A percentile compares a stretch with the other conserved stretches of the same genome.
Conservation (phyloP, 2,113 vertebrate species). For the Gambusia holbrooki region DNA sequence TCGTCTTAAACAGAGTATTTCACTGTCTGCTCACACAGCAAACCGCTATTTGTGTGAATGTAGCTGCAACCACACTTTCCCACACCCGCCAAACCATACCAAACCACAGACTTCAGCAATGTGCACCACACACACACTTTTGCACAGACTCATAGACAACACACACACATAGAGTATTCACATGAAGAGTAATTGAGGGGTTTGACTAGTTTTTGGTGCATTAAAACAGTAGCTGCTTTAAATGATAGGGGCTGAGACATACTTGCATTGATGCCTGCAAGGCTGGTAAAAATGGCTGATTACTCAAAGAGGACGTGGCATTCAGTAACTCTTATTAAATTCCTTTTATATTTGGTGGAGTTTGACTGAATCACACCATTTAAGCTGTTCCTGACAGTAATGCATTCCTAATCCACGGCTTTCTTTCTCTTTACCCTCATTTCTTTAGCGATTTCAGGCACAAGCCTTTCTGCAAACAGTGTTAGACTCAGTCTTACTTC, state of each 20-base stretch:
- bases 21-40: slow-evolving; percentile 81
- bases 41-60: slow-evolving; percentile 80
- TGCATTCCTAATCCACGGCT: slow-evolving; percentile 57
- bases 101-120: slow-evolving; percentile 75
- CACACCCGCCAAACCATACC: slow-evolving; percentile 78
- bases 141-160: slow-evolving; percentile 39
- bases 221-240: slow-evolving; percentile 78
- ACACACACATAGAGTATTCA: slow-evolving; percentile 59
- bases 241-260: slow-evolving; percentile 75
- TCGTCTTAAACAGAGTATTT: slow-evolving; percentile 81
- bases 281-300: slow-evolving; percentile 76
- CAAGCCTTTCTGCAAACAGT: slow-evolving; percentile 60
- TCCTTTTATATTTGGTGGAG: slow-evolving; percentile 56
- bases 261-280: slow-evolving; percentile 74
- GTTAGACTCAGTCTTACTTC: slow-evolving; percentile 50
- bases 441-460: slow-evolving; percentile 52
- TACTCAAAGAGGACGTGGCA: slow-evolving; percentile 77
- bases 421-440: slow-evolving; percentile 38
- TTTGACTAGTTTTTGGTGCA: slow-evolving; percentile 77
- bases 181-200: slow-evolving; percentile 78
- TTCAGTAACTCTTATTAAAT: slow-evolving; percentile 65
- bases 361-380: slow-evolving; percentile 60
- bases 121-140: slow-evolving; percentile 59
- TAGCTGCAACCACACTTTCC: slow-evolving; percentile 77
- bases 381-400: slow-evolving; percentile 63